Evolutionary conservation across 2,888 invertebrate genomes (phyloP).

Genomic region (Catotricha subobsoleta): DNA sequence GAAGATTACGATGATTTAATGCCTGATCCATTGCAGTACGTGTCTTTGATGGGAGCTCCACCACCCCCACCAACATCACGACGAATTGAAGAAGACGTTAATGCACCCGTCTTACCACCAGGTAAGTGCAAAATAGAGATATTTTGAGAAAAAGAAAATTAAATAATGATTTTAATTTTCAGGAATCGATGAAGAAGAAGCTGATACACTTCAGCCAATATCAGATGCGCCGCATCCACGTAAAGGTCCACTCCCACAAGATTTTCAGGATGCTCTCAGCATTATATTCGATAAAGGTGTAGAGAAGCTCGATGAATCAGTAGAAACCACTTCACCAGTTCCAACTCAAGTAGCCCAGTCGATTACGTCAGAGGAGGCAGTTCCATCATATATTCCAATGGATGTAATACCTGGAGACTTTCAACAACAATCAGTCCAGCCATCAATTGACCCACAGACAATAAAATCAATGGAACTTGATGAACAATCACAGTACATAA

Average conservation of each 20-base stretch:
- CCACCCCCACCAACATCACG: slow-evolving; percentile 21
- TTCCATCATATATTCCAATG: neutral
- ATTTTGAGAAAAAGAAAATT: neutral
- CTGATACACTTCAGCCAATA: slow-evolving; percentile 25
- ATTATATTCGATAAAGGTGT: slow-evolving; percentile 34
- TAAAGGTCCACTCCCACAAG: slow-evolving; percentile 35
- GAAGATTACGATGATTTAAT: slow-evolving; percentile 29
- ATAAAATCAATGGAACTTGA: neutral
- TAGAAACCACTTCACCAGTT: neutral
- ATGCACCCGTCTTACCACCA: slow-evolving; percentile 25
- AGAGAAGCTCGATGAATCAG: slow-evolving; percentile 18
- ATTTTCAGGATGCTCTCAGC: slow-evolving; percentile 39
- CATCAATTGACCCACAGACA: neutral
- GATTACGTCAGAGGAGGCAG: neutral
- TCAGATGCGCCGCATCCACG: slow-evolving; percentile 29
- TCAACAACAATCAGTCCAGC: neutral
- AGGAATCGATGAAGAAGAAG: slow-evolving; percentile 24
- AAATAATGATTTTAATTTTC: neutral
- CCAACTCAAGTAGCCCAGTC: neutral
- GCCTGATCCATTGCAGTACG: slow-evolving; percentile 30
- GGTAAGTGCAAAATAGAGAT: slow-evolving; percentile 12
- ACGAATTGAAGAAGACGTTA: slow-evolving; percentile 15
- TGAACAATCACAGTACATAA: neutral
- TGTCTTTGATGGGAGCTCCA: slow-evolving; percentile 25
- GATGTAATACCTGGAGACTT: neutral